Evolutionary conservation across 2,888 invertebrate genomes (phyloP).

Genomic region (Octonoba sinensis): DNA sequence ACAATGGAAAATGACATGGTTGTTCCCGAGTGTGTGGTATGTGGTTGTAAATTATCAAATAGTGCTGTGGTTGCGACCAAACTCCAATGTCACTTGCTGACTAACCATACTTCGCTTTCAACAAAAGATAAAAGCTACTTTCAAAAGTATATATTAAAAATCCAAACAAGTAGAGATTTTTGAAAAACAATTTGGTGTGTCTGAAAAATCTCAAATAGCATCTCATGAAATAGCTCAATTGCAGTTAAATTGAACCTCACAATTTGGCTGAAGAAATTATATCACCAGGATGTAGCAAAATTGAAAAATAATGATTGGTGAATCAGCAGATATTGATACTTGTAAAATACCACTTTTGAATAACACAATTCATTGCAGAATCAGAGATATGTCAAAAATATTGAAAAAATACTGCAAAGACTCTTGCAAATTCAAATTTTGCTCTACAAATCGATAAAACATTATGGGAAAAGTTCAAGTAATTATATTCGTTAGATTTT

Average conservation of each 20-base stretch:
- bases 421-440: slow-evolving; percentile 8
- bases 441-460: slow-evolving; percentile 4
- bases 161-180: slow-evolving; percentile 10
- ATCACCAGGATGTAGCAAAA: not conserved
- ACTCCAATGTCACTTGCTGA: slow-evolving; percentile 5
- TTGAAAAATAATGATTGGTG: slow-evolving; percentile 3
- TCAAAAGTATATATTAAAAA: slow-evolving; percentile 1
- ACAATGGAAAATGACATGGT: slow-evolving; percentile 8
- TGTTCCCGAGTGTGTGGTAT: slow-evolving; percentile 18
- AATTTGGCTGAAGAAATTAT: slow-evolving; percentile 11
- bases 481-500: slow-evolving; percentile 6
- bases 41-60: slow-evolving; percentile 12
- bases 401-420: not conserved
- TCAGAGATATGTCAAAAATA: too few relatives aligned
- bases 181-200: slow-evolving; percentile 11
- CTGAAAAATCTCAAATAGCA: slow-evolving; percentile 9
- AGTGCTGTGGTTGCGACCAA: slow-evolving; percentile 3
- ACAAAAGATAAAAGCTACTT: slow-evolving; percentile 21
- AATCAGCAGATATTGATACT: too few relatives aligned
- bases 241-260: too few relatives aligned
- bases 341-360: not conserved
- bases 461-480: slow-evolving; percentile 6
- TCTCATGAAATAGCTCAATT: too few relatives aligned
- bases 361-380: slow-evolving; percentile 1
- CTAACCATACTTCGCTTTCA: slow-evolving; percentile 16